Evolutionary conservation across 2,888 invertebrate genomes (phyloP).

Genomic region (Campoplex nolae): DNA sequence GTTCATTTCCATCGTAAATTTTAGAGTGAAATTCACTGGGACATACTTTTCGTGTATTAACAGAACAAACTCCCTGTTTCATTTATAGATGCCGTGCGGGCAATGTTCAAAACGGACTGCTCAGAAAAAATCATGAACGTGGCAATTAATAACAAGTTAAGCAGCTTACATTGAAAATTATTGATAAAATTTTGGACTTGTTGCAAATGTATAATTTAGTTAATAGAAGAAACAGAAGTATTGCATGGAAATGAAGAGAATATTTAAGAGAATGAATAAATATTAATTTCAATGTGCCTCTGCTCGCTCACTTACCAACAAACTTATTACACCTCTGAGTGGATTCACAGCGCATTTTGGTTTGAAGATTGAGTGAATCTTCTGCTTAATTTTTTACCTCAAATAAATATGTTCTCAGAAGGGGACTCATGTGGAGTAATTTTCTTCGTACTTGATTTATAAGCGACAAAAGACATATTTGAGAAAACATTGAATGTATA

Average conservation of each 20-base stretch:
- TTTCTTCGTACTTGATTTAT: neutral
- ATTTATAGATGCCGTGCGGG: neutral
- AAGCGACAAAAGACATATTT: neutral
- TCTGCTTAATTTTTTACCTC: no score
- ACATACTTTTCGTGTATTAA: neutral
- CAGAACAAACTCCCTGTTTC: neutral
- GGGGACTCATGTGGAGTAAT: no score
- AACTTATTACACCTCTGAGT: no score
- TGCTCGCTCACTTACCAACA: no score
- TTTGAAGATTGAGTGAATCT: no score
- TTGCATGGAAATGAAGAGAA: no score
- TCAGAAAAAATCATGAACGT: neutral
- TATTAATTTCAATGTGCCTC: no score
- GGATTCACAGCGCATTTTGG: no score
- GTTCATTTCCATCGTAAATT: neutral
- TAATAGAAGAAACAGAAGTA: neutral
- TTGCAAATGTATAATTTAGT: neutral
- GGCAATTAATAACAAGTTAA: neutral
- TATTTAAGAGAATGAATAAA: no score
- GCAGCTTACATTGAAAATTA: neutral
- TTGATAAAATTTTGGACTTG: neutral
- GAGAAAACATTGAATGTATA: no score
- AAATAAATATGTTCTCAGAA: neutral
- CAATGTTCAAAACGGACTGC: neutral
- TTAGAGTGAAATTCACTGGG: neutral